phyloP scores from a whole-genome alignment of 2,113 vertebrate genomes.

The Apeltes quadracus region DNA sequence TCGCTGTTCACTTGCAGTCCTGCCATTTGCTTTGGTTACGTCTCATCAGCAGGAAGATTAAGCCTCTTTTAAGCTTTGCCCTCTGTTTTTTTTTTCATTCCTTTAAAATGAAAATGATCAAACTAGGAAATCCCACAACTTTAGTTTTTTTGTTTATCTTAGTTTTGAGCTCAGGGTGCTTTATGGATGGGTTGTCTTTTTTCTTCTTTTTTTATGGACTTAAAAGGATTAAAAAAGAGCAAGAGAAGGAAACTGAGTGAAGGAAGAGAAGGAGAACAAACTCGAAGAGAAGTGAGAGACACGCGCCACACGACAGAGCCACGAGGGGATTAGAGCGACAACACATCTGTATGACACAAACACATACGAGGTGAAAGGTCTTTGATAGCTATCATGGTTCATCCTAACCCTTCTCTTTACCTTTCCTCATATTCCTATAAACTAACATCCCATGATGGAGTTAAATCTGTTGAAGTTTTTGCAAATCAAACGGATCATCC shows the following conservation, averaged over 20 bases:
- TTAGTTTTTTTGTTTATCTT: slow-evolving; percentile 55
- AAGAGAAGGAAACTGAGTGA: not conserved
- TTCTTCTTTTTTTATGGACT: slow-evolving; percentile 43
- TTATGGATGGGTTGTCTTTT: slow-evolving; percentile 51
- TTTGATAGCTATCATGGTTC: slow-evolving; percentile 17
- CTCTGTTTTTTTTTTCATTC: slow-evolving; percentile 4
- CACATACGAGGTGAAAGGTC: not conserved
- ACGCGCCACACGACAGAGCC: slow-evolving; percentile 16
- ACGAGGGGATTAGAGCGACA: slow-evolving; percentile 1
- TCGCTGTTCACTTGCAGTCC: slow-evolving; percentile 40
- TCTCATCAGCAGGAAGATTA: slow-evolving; percentile 45
- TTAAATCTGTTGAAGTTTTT: not conserved
- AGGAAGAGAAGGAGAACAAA: not conserved
- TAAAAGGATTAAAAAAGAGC: slow-evolving; percentile 60
- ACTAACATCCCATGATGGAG: not conserved
- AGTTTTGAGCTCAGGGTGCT: slow-evolving; percentile 34
- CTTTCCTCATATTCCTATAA: slow-evolving; percentile 1
- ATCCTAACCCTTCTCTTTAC: not conserved
- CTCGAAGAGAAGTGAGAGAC: not conserved
- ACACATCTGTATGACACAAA: not conserved
- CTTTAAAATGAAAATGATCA: slow-evolving; percentile 32
- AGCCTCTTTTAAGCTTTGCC: slow-evolving; percentile 30
- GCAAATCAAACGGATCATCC: not conserved
- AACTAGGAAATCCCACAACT: slow-evolving; percentile 32
- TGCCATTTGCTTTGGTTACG: slow-evolving; percentile 34